Conservation (phyloP, 2,797 vertebrate species). For the Sebastes baramenuke region DNA sequence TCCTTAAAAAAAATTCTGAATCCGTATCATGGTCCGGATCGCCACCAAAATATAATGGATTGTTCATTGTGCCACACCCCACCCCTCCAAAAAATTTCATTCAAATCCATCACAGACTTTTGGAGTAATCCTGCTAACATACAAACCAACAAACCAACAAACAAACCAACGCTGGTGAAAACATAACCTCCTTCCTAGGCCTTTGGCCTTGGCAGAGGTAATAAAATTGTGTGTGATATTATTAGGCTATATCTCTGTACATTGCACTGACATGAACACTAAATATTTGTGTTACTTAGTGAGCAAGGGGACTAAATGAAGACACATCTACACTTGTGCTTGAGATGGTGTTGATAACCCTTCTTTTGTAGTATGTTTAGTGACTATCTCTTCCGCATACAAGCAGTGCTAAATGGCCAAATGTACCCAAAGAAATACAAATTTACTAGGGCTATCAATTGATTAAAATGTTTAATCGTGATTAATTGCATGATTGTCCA, state of each 20-base stretch:
- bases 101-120: no score
- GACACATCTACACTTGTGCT: not conserved
- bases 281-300: not conserved
- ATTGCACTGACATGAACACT: not conserved
- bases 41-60: no score
- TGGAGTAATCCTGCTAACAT: no score
- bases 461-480: no score
- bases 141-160: no score
- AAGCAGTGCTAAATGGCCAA: not conserved
- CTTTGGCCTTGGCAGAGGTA: rapidly evolving
- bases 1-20: no score
- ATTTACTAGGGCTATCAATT: not conserved
- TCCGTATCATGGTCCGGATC: no score
- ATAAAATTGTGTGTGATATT: not conserved
- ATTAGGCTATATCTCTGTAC: not conserved
- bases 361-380: not conserved
- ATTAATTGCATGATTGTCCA: no score
- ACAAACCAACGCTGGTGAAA: no score
- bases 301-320: not conserved
- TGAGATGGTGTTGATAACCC: not conserved
- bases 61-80: no score
- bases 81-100: no score
- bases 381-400: not conserved
- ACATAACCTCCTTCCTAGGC: no score
- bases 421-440: not conserved